These are phyloP conservation scores for Leptinotarsa juncta DNA, from an alignment of 2,888 invertebrate species.

Conservation along the genomic window DNA sequence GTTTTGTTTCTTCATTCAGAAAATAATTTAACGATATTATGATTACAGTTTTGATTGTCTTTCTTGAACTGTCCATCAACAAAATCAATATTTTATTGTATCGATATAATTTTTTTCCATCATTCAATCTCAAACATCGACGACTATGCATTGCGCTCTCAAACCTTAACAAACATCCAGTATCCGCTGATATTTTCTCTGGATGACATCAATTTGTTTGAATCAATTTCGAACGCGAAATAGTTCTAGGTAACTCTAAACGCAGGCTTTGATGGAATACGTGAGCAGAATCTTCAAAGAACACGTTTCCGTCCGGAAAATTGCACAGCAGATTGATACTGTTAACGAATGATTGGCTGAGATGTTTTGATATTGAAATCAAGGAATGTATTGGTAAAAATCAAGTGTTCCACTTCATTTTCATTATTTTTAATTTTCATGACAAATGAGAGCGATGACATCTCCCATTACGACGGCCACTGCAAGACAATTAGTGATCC, in stretches of 20 bases:
- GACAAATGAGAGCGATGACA: not conserved
- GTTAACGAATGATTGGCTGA: not conserved
- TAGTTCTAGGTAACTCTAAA: conserved; percentile 56
- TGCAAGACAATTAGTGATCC: too few relatives aligned
- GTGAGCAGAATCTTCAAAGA: conserved; percentile 52
- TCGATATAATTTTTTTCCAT: not conserved
- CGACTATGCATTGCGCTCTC: not conserved
- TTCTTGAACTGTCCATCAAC: not conserved
- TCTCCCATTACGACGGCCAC: too few relatives aligned
- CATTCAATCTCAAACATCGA: not conserved
- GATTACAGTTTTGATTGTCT: too few relatives aligned
- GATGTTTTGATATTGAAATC: not conserved
- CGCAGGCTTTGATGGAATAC: conserved; percentile 58
- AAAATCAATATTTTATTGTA: not conserved
- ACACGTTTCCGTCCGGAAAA: conserved; percentile 53
- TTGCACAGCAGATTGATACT: conserved; percentile 50
- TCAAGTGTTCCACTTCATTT: not conserved
- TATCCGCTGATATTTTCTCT: conserved; percentile 35
- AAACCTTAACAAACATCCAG: conserved; percentile 19
- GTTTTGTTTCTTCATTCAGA: too few relatives aligned
- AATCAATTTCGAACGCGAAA: conserved; percentile 45
- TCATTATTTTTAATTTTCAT: not conserved
- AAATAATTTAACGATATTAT: too few relatives aligned
- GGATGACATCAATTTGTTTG: conserved; percentile 45
- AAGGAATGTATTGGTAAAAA: not conserved